These are phyloP conservation scores for Neopipo cinnamomea DNA, from an alignment of 2,113 vertebrate species.

Conservation along the genomic window DNA sequence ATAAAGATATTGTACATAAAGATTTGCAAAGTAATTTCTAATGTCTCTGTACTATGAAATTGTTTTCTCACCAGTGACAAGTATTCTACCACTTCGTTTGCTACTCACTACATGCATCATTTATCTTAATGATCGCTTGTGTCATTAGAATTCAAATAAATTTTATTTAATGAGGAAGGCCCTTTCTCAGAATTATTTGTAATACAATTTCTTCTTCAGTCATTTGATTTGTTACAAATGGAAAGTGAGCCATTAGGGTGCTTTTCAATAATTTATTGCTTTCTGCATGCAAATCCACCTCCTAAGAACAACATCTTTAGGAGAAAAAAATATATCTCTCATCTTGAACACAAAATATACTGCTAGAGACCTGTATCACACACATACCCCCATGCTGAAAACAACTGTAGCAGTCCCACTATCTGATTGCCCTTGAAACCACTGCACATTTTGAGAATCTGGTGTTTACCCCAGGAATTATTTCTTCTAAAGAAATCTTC, in stretches of 20 bases:
- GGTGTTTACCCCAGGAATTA: background rate
- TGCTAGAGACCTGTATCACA: background rate
- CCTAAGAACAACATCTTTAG: background rate
- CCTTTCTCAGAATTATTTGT: background rate
- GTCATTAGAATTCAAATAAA: background rate
- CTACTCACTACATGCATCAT: background rate
- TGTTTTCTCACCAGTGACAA: background rate
- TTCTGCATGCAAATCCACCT: background rate
- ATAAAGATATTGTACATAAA: background rate
- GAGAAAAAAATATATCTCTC: background rate
- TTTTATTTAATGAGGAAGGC: background rate
- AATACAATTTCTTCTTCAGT: background rate
- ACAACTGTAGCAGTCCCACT: background rate
- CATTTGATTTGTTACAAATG: background rate
- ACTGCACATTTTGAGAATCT: background rate
- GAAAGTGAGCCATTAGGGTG: background rate
- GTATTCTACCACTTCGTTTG: background rate
- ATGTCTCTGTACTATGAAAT: background rate
- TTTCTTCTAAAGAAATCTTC: background rate
- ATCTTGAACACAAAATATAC: background rate
- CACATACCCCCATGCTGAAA: background rate
- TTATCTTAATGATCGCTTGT: background rate
- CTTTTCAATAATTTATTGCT: conserved; percentile 12
- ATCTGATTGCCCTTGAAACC: background rate
- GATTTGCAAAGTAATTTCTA: background rate